These are phyloP conservation scores for Cryptoprocta ferox DNA, from an alignment of 2,797 vertebrate genomes.

Conservation along the genomic window DNA sequence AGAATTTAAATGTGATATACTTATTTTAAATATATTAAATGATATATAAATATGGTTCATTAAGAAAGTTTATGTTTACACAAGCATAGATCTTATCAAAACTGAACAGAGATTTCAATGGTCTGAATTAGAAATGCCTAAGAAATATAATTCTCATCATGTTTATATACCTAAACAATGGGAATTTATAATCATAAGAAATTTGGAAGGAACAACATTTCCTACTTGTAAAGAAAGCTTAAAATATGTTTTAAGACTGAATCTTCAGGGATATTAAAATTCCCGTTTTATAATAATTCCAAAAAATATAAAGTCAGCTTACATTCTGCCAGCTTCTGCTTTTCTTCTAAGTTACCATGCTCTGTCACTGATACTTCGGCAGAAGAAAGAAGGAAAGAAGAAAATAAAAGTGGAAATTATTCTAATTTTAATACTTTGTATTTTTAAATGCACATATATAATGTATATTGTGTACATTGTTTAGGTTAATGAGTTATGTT, in stretches of 20 bases:
- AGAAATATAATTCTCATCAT: conserved; percentile 44
- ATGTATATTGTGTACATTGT: conserved; percentile 41
- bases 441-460: conserved; percentile 53
- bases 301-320: conserved; percentile 82
- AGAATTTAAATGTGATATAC: conserved; percentile 51
- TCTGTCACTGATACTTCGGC: conserved; percentile 85
- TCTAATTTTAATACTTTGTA: conserved; percentile 32
- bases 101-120: conserved; percentile 1
- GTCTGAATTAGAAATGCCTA: conserved; percentile 50
- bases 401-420: background rate
- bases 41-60: conserved; percentile 37
- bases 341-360: conserved; percentile 92
- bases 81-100: conserved; percentile 38
- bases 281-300: conserved; percentile 53
- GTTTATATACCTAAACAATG: conserved; percentile 32
- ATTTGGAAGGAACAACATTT: conserved; percentile 27
- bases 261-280: conserved; percentile 35
- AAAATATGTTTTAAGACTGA: conserved; percentile 58
- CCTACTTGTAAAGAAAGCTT: conserved; percentile 60
- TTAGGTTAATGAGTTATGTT: conserved; percentile 33
- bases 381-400: conserved; percentile 35
- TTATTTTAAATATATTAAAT: conserved; percentile 58
- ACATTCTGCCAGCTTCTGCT: conserved; percentile 92
- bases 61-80: conserved; percentile 38
- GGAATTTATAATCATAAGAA: conserved; percentile 43